Evolutionary conservation across 2,113 vertebrate genomes (phyloP).

Genomic region (Ochotona princeps): DNA sequence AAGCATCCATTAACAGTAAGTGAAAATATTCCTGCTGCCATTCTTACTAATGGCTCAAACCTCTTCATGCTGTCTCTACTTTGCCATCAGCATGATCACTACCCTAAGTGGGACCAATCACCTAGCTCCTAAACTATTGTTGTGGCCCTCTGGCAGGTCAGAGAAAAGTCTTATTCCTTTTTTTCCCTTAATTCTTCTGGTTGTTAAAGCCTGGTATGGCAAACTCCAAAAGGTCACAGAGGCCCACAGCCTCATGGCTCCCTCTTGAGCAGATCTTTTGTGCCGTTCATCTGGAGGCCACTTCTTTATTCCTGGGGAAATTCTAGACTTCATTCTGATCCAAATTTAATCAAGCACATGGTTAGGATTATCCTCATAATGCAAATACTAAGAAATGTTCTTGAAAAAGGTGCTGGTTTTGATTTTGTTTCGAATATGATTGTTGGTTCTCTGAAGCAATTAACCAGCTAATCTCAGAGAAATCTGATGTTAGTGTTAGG

Average conservation of each 20-base stretch:
- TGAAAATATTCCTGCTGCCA: background rate
- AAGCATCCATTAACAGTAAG: background rate
- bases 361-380: background rate
- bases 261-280: conserved; percentile 20
- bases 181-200: conserved; percentile 29
- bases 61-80: background rate
- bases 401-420: conserved; percentile 4
- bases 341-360: background rate
- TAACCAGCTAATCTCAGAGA: background rate
- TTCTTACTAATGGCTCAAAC: conserved; percentile 11
- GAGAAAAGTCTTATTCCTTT: background rate
- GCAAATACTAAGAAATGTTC: conserved; percentile 3
- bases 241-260: background rate
- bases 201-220: conserved; percentile 12
- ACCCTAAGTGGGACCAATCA: background rate
- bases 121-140: background rate
- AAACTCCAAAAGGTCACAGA: background rate
- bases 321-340: background rate
- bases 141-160: background rate
- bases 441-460: conserved; percentile 17
- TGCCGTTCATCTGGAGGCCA: background rate
- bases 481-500: conserved; percentile 33
- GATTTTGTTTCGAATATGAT: background rate
- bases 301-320: background rate
- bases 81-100: background rate